These are phyloP conservation scores for Nothocercus julius DNA, from an alignment of 2,113 vertebrate genomes.

Conservation along the genomic window DNA sequence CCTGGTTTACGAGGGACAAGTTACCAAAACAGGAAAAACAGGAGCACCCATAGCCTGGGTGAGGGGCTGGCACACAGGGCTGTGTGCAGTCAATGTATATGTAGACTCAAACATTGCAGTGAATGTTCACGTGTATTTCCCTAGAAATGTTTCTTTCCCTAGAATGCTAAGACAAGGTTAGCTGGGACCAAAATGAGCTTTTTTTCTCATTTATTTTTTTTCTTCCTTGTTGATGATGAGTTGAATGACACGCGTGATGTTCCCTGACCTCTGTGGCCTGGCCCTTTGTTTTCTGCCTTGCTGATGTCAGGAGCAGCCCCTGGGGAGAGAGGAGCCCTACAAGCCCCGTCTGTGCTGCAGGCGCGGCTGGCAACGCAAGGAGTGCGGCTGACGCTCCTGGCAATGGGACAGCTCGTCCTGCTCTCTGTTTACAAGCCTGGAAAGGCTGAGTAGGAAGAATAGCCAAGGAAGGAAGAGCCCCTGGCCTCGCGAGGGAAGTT, in stretches of 20 bases:
- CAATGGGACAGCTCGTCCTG: not conserved
- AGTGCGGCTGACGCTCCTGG: not conserved
- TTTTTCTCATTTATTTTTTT: not conserved
- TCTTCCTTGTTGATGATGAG: not conserved
- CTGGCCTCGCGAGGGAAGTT: fast-evolving
- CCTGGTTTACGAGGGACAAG: not conserved
- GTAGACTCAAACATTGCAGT: not conserved
- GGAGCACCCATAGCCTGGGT: not conserved
- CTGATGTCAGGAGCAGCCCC: not conserved
- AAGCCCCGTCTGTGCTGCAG: not conserved
- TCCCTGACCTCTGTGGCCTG: conserved; percentile 13
- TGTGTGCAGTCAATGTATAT: not conserved
- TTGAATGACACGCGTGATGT: conserved; percentile 5
- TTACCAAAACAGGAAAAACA: not conserved
- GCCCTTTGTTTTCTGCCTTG: not conserved
- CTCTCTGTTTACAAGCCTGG: not conserved
- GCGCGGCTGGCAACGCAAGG: not conserved
- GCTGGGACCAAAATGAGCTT: not conserved
- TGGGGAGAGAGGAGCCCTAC: not conserved
- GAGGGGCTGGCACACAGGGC: not conserved
- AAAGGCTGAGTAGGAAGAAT: not conserved
- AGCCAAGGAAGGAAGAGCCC: not conserved
- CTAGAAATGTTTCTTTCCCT: not conserved
- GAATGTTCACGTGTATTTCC: not conserved
- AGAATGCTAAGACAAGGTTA: not conserved